A percentile compares a stretch with the other conserved stretches of the same genome.
phyloP scores from a whole-genome alignment of 2,888 invertebrate species.

The Smittia aterrima region DNA sequence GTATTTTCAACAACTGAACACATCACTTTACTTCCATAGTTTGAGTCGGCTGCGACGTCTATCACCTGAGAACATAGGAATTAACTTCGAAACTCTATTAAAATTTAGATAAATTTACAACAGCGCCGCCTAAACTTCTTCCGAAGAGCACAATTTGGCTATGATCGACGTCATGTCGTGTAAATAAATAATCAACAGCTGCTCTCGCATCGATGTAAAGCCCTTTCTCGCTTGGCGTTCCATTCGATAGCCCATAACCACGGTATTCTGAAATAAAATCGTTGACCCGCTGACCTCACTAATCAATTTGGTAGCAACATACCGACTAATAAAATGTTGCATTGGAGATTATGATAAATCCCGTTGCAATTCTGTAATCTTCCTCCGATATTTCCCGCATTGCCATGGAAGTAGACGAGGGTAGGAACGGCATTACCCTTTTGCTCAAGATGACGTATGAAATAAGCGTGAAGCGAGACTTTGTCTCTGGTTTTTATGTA shows the following conservation, averaged over 20 bases:
- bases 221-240: constrained; percentile 82
- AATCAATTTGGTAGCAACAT: background rate
- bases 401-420: constrained; percentile 89
- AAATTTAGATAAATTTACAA: constrained; percentile 58
- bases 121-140: constrained; percentile 87
- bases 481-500: constrained; percentile 74
- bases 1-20: constrained; percentile 91
- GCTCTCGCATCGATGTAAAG: constrained; percentile 84
- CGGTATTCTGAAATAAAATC: constrained; percentile 70
- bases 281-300: background rate
- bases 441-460: constrained; percentile 70
- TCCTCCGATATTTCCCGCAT: constrained; percentile 96
- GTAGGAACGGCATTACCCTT: constrained; percentile 73
- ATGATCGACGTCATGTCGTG: constrained; percentile 79
- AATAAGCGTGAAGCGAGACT: constrained; percentile 74
- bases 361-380: constrained; percentile 85
- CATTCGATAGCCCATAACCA: constrained; percentile 90
- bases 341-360: constrained; percentile 74
- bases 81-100: background rate
- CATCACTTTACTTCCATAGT: constrained; percentile 77
- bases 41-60: constrained; percentile 73
- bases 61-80: constrained; percentile 52
- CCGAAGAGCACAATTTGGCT: constrained; percentile 87
- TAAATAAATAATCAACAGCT: constrained; percentile 78
- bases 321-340: constrained; percentile 78